Percentiles rank a stretch among this genome's conserved stretches.
Evolutionary conservation across 2,797 vertebrate species (phyloP).

Genomic region (Vireo griseus): DNA sequence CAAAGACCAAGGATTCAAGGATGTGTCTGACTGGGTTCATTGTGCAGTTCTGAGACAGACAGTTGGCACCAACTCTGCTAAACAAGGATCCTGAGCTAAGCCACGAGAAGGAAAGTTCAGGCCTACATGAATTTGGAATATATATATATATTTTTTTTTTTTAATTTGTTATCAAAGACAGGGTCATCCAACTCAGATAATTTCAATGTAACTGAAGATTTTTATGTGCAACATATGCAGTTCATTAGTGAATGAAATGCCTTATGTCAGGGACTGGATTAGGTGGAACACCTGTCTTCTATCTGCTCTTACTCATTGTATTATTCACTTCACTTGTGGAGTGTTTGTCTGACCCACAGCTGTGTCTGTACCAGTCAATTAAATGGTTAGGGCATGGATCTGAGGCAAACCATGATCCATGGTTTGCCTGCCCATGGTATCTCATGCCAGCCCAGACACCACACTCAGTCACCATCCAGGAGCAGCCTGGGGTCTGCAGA

Average conservation of each 20-base stretch:
- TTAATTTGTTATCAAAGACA: not conserved
- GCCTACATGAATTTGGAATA: not conserved
- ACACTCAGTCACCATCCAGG: rapidly evolving
- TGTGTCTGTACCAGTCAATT: not conserved
- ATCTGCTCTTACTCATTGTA: not conserved
- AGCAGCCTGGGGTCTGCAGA: not conserved
- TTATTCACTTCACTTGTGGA: not conserved
- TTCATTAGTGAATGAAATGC: not conserved
- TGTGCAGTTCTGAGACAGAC: not conserved
- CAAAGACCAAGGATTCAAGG: not conserved
- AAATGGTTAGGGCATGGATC: not conserved
- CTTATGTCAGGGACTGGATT: not conserved
- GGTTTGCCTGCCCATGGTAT: rapidly evolving
- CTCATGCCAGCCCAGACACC: not conserved
- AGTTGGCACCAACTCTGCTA: not conserved
- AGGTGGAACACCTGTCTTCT: not conserved
- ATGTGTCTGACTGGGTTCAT: not conserved
- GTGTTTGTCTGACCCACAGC: not conserved
- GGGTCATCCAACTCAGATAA: not conserved
- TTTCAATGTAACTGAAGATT: not conserved
- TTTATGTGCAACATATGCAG: not conserved
- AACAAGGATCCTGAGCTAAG: not conserved
- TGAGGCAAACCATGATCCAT: too few relatives aligned
- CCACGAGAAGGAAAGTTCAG: not conserved
- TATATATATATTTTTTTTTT: too few relatives aligned